A percentile compares a stretch with the other conserved stretches of the same genome.
Evolutionary conservation across 2,888 invertebrate genomes (phyloP).

Genomic region (Chymomyza fuscimana): DNA sequence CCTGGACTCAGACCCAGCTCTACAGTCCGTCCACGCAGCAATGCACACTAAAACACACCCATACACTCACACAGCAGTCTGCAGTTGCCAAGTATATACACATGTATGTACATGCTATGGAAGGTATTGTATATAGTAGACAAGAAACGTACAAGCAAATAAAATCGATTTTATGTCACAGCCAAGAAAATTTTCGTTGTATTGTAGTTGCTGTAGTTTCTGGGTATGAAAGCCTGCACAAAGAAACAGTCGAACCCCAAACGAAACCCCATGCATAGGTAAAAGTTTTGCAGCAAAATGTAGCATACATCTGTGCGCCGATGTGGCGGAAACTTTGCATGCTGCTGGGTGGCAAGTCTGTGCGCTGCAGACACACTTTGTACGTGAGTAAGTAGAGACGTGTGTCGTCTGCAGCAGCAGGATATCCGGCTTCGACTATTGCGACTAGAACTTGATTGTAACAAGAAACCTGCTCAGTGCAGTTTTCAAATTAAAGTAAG

Average conservation of each 20-base stretch:
- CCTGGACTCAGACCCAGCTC: neutral
- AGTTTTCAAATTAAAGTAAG: neutral
- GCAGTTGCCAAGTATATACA: neutral
- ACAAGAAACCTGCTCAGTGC: neutral
- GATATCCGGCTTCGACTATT: constrained; percentile 33
- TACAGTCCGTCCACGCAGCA: neutral
- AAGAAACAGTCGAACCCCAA: constrained; percentile 15
- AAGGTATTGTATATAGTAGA: constrained; percentile 20
- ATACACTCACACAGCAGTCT: neutral
- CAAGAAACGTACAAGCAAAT: constrained; percentile 32
- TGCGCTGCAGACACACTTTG: neutral
- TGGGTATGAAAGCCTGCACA: constrained; percentile 45
- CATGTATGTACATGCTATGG: neutral
- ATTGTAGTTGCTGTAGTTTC: constrained; percentile 5
- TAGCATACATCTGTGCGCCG: constrained; percentile 42
- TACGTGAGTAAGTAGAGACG: constrained; percentile 11
- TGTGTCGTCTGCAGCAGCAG: constrained; percentile 58
- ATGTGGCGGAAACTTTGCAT: constrained; percentile 64
- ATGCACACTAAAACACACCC: constrained; percentile 4
- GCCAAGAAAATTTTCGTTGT: constrained; percentile 30
- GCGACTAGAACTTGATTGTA: neutral
- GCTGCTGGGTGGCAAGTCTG: constrained; percentile 21
- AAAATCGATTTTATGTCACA: constrained; percentile 74
- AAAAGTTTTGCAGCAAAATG: constrained; percentile 48
- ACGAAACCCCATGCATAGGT: constrained; percentile 40